Evolutionary conservation across 2,113 vertebrate species (phyloP).

Genomic region (Rhinoptilus africanus): DNA sequence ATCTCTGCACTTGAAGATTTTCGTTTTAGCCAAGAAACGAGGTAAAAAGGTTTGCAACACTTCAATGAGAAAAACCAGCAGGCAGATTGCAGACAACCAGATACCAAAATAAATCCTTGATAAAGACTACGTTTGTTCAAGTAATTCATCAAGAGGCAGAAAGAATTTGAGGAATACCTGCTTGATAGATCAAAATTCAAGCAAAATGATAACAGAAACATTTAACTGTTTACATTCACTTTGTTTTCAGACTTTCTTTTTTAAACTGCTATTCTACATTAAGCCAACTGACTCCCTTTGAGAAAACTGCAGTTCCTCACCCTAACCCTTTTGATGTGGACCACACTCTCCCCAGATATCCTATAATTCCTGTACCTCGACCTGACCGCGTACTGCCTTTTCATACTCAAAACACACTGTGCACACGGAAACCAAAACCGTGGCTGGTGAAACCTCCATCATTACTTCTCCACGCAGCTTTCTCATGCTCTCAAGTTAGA

Average conservation of each 20-base stretch:
- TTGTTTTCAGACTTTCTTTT: not conserved
- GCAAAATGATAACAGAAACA: not conserved
- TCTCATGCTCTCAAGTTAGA: not conserved
- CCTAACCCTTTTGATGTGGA: too few species aligned
- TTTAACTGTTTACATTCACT: not conserved
- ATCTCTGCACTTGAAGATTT: not conserved
- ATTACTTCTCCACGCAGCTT: not conserved
- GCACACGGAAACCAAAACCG: fast-evolving
- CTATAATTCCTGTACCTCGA: not conserved
- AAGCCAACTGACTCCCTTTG: not conserved
- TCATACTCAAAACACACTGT: not conserved
- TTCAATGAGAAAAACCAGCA: not conserved
- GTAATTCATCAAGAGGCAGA: not conserved
- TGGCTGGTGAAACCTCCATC: not conserved
- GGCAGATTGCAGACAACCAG: not conserved
- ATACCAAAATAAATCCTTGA: not conserved
- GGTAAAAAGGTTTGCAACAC: not conserved
- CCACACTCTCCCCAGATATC: not conserved
- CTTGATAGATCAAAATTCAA: not conserved
- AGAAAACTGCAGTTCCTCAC: not conserved
- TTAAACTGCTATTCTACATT: not conserved
- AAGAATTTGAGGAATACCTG: constrained; percentile 4
- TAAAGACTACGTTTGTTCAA: not conserved
- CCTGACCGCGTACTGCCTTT: not conserved
- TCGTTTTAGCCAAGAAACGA: not conserved